Percentiles rank a stretch among this genome's conserved stretches.
Conservation (phyloP, 2,888 invertebrate genomes). For the Tyria jacobaeae region DNA sequence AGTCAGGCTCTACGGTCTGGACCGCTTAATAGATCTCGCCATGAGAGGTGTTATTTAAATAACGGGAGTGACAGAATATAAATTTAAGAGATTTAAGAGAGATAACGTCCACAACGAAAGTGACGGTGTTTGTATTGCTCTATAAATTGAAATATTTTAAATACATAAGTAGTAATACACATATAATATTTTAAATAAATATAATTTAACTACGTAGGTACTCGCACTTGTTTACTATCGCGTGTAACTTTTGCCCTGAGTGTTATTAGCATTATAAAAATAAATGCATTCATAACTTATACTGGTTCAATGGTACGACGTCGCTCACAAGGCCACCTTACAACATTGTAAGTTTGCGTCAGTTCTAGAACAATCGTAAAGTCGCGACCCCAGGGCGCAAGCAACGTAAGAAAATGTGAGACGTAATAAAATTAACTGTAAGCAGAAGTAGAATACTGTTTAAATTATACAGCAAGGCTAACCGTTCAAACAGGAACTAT, state of each 20-base stretch:
- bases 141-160: too few species aligned
- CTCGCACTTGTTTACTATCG: not conserved
- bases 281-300: not conserved
- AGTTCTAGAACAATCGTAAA: conserved; percentile 5
- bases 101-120: too few species aligned
- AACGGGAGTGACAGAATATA: too few species aligned
- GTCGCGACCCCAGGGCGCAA: conserved; percentile 6
- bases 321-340: conserved; percentile 7
- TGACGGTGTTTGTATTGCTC: too few species aligned
- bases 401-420: not conserved
- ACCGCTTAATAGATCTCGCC: too few species aligned
- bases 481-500: not conserved
- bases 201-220: not conserved
- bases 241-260: not conserved
- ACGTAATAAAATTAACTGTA: conserved; percentile 3
- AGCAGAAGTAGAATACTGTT: not conserved
- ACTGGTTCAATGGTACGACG: conserved; percentile 1
- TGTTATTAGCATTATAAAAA: not conserved
- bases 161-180: too few species aligned
- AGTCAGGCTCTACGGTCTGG: too few species aligned
- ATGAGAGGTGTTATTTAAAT: too few species aligned
- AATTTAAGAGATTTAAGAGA: too few species aligned
- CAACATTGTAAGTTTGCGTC: not conserved
- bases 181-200: too few species aligned
- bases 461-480: not conserved